phyloP scores from a whole-genome alignment of 2,888 invertebrate species.

The Periphyllus acericola region DNA sequence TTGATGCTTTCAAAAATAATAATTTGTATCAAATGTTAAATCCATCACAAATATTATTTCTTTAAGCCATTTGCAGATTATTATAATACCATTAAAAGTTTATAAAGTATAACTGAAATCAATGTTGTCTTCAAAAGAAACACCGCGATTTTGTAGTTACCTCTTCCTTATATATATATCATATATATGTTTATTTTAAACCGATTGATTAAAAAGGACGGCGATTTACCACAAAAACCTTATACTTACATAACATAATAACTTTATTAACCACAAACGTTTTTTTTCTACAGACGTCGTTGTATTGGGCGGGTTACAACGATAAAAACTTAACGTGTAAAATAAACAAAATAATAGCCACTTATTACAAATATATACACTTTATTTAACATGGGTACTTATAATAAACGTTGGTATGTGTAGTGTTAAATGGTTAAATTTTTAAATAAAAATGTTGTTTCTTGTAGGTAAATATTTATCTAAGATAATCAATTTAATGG shows the following conservation, averaged over 20 bases:
- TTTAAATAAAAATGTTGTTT: not conserved
- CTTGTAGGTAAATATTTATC: not conserved
- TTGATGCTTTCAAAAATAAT: no score
- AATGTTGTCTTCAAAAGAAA: not conserved
- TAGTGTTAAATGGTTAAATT: not conserved
- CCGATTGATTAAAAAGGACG: not conserved
- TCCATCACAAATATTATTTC: not conserved
- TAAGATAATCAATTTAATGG: not conserved
- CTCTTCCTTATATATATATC: not conserved
- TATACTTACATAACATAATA: not conserved
- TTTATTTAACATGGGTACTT: not conserved
- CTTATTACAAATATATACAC: slow-evolving; percentile 32
- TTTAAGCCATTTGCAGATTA: slow-evolving; percentile 8
- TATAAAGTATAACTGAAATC: not conserved
- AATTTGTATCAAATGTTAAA: not conserved
- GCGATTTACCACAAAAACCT: not conserved
- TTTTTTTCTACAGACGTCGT: not conserved
- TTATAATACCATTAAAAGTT: not conserved
- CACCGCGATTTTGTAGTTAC: not conserved
- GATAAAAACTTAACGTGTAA: not conserved
- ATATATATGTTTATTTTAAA: not conserved
- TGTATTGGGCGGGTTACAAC: slow-evolving; percentile 26
- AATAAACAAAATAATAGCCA: slow-evolving; percentile 19
- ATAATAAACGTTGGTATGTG: not conserved
- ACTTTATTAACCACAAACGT: slow-evolving; percentile 26